A percentile compares a stretch with the other conserved stretches of the same genome.
Evolutionary conservation across 2,888 invertebrate species (phyloP).

Genomic region (Nasonia oneida): DNA sequence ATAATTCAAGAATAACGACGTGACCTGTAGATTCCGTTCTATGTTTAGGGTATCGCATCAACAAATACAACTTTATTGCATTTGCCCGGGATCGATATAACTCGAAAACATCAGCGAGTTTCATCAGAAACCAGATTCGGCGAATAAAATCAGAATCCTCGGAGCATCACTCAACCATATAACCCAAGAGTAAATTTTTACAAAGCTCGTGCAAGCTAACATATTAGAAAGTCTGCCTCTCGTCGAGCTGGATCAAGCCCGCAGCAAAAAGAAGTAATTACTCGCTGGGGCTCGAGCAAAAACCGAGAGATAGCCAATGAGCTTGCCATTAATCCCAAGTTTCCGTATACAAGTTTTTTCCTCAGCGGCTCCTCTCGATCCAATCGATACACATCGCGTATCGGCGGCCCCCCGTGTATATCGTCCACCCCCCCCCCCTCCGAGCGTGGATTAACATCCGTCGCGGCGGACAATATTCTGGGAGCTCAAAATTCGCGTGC

Average conservation of each 20-base stretch:
- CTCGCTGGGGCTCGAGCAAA: not conserved
- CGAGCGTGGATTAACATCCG: constrained; percentile 41
- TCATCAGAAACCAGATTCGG: too few relatives aligned
- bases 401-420: not conserved
- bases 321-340: constrained; percentile 16
- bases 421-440: not conserved
- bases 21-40: too few relatives aligned
- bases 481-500: constrained; percentile 51
- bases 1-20: too few relatives aligned
- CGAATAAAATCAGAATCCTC: not conserved
- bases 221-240: not conserved
- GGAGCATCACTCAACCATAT: not conserved
- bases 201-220: not conserved
- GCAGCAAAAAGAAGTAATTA: not conserved
- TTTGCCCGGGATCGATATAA: too few relatives aligned
- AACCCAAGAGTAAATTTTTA: not conserved
- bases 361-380: not conserved
- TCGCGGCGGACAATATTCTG: constrained; percentile 41
- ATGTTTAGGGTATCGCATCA: too few relatives aligned
- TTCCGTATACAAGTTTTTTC: constrained; percentile 9
- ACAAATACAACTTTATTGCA: not conserved
- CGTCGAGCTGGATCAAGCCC: not conserved
- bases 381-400: not conserved
- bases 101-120: too few relatives aligned
- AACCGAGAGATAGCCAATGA: not conserved